These are phyloP conservation scores for Vireo altiloquus DNA, from an alignment of 2,113 vertebrate species.

Conservation along the genomic window DNA sequence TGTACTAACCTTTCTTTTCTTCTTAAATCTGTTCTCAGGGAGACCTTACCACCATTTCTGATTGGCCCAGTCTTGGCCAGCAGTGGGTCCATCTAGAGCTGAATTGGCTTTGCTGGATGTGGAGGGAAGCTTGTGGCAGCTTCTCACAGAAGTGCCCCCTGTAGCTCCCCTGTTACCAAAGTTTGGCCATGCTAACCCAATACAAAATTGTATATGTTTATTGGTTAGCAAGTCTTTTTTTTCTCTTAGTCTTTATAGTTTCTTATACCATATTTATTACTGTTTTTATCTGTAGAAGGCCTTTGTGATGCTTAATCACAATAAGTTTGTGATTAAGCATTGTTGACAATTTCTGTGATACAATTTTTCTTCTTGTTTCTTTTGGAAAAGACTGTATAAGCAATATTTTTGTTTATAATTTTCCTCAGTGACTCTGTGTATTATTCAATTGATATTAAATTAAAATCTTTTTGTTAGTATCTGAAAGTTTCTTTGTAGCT, in stretches of 20 bases:
- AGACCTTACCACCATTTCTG: neutral
- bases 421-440: neutral
- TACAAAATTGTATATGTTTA: neutral
- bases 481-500: neutral
- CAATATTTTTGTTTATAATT: neutral
- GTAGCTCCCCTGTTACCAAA: neutral
- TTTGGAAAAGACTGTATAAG: neutral
- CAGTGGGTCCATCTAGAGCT: neutral
- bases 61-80: neutral
- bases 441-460: neutral
- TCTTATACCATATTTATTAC: neutral
- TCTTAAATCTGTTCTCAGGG: neutral
- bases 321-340: neutral
- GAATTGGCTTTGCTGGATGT: neutral
- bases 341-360: neutral
- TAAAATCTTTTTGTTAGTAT: neutral
- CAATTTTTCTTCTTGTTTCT: neutral
- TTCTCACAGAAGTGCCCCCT: neutral
- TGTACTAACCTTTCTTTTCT: neutral
- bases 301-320: no score
- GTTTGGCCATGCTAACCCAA: neutral
- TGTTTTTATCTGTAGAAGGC: neutral
- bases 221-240: neutral
- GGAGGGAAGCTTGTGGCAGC: neutral
- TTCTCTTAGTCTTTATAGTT: rapidly evolving